A percentile compares a stretch with the other conserved stretches of the same genome.
phyloP scores from a whole-genome alignment of 2,888 invertebrate species.

The Sarcophaga rosellei region DNA sequence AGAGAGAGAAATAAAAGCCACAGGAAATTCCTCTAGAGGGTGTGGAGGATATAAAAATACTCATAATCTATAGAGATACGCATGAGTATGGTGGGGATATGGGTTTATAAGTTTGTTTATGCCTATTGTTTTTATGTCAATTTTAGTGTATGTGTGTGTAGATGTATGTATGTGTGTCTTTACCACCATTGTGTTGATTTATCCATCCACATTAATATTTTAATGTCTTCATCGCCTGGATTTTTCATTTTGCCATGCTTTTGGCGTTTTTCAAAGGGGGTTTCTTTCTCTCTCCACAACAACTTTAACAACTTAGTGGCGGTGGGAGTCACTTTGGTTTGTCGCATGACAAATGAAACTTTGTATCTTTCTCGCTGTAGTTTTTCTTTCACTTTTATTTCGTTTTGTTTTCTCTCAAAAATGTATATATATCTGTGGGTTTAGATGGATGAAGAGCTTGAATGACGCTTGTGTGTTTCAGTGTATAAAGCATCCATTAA shows the following conservation, averaged over 20 bases:
- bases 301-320: not conserved
- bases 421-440: not conserved
- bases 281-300: not conserved
- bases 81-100: too few relatives aligned
- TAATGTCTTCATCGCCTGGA: conserved; percentile 65
- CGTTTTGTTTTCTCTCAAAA: not conserved
- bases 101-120: not conserved
- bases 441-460: not conserved
- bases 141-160: conserved; percentile 20
- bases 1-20: not conserved
- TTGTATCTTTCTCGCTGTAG: conserved; percentile 16
- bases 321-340: conserved; percentile 26
- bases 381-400: not conserved
- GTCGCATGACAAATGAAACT: conserved; percentile 50
- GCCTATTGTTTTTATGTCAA: conserved; percentile 11
- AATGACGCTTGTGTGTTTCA: conserved; percentile 8
- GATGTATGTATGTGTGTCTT: conserved; percentile 19
- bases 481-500: conserved; percentile 58
- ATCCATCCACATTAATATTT: conserved; percentile 67
- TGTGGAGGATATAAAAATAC: not conserved
- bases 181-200: conserved; percentile 61
- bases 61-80: not conserved
- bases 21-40: not conserved
- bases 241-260: not conserved
- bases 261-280: not conserved